These are phyloP conservation scores for Melanotus villosus DNA, from an alignment of 2,888 invertebrate genomes.

Conservation along the genomic window DNA sequence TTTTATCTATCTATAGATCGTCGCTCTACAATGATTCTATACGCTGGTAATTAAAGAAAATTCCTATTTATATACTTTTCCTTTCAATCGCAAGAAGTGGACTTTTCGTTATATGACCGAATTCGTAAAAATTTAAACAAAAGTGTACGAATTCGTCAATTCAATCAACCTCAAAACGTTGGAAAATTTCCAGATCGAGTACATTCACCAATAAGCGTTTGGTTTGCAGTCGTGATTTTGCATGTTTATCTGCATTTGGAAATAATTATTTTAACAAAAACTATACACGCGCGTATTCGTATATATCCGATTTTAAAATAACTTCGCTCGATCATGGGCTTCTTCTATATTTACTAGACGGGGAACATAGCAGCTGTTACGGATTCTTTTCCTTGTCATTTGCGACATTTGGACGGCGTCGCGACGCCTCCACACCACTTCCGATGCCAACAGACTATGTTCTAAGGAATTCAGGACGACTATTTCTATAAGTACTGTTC, in stretches of 20 bases:
- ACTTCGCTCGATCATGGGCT: constrained; percentile 42
- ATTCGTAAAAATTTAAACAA: constrained; percentile 25
- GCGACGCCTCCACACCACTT: constrained; percentile 57
- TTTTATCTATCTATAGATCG: not conserved
- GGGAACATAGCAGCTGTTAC: constrained; percentile 57
- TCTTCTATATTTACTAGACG: constrained; percentile 53
- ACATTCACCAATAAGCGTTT: not conserved
- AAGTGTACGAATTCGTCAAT: constrained; percentile 39
- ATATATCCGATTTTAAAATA: constrained; percentile 45
- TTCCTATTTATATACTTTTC: no score
- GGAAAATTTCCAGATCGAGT: not conserved
- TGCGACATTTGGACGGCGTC: constrained; percentile 60
- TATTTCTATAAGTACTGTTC: constrained; percentile 37
- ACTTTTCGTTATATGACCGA: no score
- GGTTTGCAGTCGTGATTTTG: not conserved
- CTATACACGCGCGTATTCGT: constrained; percentile 14
- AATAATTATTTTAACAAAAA: constrained; percentile 9
- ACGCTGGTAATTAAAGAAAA: not conserved
- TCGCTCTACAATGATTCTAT: no score
- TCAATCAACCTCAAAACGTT: no score
- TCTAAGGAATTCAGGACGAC: constrained; percentile 41
- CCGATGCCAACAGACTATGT: constrained; percentile 52
- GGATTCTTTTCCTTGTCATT: constrained; percentile 60
- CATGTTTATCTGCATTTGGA: constrained; percentile 1
- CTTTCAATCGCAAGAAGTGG: no score